These are phyloP conservation scores for Spilarctia lutea DNA, from an alignment of 2,888 invertebrate species.

Conservation along the genomic window DNA sequence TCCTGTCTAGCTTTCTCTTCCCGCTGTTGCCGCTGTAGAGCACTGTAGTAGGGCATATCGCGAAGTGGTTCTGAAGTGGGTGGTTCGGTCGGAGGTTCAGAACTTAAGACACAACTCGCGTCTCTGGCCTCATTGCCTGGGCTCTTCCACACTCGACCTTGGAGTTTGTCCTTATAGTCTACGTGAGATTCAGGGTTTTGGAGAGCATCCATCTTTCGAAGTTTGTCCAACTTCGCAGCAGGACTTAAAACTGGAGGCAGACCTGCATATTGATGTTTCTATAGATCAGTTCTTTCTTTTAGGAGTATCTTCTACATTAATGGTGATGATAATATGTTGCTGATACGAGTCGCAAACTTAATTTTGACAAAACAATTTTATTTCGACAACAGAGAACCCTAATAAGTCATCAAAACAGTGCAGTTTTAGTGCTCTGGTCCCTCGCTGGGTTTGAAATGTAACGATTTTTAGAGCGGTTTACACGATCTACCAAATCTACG, in stretches of 20 bases:
- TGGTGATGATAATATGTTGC: neutral
- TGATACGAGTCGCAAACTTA: neutral
- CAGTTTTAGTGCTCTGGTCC: no score
- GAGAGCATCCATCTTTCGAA: slow-evolving; percentile 78
- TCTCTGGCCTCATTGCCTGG: slow-evolving; percentile 23
- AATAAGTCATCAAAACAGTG: no score
- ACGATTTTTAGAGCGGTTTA: neutral
- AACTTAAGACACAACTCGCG: slow-evolving; percentile 27
- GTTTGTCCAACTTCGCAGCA: slow-evolving; percentile 79
- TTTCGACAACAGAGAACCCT: no score
- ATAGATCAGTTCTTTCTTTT: neutral
- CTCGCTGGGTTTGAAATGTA: neutral
- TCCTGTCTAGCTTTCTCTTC: slow-evolving; percentile 63
- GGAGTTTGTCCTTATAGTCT: slow-evolving; percentile 55
- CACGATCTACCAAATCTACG: neutral
- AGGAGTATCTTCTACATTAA: neutral
- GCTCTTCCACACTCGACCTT: slow-evolving; percentile 53
- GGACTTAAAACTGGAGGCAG: slow-evolving; percentile 76
- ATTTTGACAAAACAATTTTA: no score
- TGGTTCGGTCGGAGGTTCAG: slow-evolving; percentile 51
- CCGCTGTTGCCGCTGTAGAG: slow-evolving; percentile 63
- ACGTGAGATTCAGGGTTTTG: slow-evolving; percentile 61
- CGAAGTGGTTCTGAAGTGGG: slow-evolving; percentile 57
- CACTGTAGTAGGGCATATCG: slow-evolving; percentile 68
- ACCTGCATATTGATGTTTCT: slow-evolving; percentile 54